Conservation (phyloP, 2,113 vertebrate genomes). For the Gymnocephalus cernua region DNA sequence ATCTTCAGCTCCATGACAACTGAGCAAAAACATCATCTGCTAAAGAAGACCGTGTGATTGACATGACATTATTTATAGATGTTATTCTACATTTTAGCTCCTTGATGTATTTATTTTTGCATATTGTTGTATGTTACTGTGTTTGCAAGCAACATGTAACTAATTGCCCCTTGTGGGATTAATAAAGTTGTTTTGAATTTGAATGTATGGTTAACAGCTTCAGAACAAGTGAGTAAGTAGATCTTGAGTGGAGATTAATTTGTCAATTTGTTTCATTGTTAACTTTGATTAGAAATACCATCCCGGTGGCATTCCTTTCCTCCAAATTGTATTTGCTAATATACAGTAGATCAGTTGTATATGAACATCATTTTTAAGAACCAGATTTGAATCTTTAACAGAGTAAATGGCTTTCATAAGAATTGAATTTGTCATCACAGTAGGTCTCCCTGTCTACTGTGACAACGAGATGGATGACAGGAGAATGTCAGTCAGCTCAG, state of each 20-base stretch:
- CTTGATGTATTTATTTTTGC: too few species aligned
- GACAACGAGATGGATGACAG: constrained; percentile 50
- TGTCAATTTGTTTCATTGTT: background rate
- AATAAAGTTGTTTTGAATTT: too few species aligned
- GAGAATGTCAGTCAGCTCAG: constrained; percentile 40
- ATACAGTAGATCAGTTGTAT: background rate
- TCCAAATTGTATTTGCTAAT: constrained; percentile 9
- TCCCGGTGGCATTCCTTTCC: background rate
- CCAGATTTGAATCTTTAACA: constrained; percentile 27
- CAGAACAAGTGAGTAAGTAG: background rate
- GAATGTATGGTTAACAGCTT: background rate
- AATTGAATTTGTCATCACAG: constrained; percentile 37
- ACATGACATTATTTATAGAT: too few species aligned
- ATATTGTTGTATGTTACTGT: too few species aligned
- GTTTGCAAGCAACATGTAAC: too few species aligned
- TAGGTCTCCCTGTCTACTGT: constrained; percentile 3
- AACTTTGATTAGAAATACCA: background rate
- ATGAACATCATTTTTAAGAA: background rate
- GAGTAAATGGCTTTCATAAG: constrained; percentile 36
- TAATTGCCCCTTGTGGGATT: too few species aligned
- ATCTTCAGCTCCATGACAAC: background rate
- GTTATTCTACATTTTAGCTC: too few species aligned
- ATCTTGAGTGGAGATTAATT: background rate
- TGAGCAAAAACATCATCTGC: background rate
- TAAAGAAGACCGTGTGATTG: background rate